Conservation (phyloP, 35 echinoderm and acorn worm genomes). For the Anneissia japonica region DNA sequence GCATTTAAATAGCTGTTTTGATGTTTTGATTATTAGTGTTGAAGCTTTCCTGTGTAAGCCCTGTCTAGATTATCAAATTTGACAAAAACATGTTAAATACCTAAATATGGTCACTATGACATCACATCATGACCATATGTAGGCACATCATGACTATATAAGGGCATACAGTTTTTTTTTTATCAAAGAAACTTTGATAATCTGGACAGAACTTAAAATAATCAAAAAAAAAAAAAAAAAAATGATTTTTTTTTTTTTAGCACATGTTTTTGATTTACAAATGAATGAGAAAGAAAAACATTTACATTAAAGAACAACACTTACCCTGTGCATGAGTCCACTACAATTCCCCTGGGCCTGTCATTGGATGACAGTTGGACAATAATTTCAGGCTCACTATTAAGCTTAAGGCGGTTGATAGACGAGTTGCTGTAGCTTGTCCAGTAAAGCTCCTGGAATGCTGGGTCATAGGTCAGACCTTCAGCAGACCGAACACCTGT, state of each 20-base stretch:
- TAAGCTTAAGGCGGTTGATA: conserved; percentile 49
- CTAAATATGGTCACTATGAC: too few relatives aligned
- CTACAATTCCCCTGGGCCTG: conserved; percentile 71
- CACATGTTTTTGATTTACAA: not conserved
- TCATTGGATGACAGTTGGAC: conserved; percentile 57
- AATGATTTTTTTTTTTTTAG: not conserved
- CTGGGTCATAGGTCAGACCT: conserved; percentile 71
- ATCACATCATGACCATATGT: too few relatives aligned
- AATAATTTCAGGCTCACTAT: conserved; percentile 35
- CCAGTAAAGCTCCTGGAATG: conserved; percentile 70
- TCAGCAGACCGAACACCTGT: conserved; percentile 88
- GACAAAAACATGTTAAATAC: too few relatives aligned
- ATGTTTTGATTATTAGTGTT: too few relatives aligned
- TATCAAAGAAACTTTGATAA: not conserved
- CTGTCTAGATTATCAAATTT: too few relatives aligned
- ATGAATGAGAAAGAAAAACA: not conserved
- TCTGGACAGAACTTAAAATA: not conserved
- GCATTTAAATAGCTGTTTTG: too few relatives aligned
- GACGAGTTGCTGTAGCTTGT: conserved; percentile 93
- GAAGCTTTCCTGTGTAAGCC: too few relatives aligned
- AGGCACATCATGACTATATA: not conserved
- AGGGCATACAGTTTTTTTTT: not conserved
- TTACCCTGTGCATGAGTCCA: conserved; percentile 64
- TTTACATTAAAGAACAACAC: not conserved
- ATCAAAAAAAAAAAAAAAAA: not conserved